These are phyloP conservation scores for Papilio gigon DNA, from an alignment of 2,888 invertebrate species.

Conservation along the genomic window DNA sequence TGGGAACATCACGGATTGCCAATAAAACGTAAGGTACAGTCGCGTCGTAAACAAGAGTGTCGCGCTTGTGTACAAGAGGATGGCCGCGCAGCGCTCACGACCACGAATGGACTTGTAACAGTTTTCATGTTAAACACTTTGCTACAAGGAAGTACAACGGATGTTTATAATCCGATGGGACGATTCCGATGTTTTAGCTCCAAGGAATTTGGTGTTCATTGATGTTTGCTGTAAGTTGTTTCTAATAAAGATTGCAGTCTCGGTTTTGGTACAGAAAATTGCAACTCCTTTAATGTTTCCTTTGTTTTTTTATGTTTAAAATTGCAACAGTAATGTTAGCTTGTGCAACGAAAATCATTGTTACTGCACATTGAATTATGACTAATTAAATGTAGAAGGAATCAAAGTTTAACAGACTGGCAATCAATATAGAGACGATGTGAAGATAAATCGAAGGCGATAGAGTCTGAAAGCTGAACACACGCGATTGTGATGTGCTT, in stretches of 20 bases:
- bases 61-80: conserved; percentile 50
- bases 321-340: too few species aligned
- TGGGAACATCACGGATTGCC: conserved; percentile 65
- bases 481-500: conserved; percentile 30
- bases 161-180: conserved; percentile 31
- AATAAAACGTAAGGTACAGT: conserved; percentile 66
- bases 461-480: conserved; percentile 10
- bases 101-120: conserved; percentile 38
- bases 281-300: too few species aligned
- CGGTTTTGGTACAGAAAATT: neutral
- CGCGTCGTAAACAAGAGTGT: conserved; percentile 64
- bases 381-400: too few species aligned
- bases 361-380: too few species aligned
- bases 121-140: conserved; percentile 36
- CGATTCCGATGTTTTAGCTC: neutral
- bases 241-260: neutral
- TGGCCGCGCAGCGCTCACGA: conserved; percentile 37
- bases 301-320: too few species aligned
- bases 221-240: neutral
- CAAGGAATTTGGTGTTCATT: conserved; percentile 5
- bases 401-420: neutral
- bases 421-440: conserved; percentile 2
- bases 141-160: conserved; percentile 36
- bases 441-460: conserved; percentile 30
- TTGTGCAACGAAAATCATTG: too few species aligned